phyloP scores from a whole-genome alignment of 2,888 invertebrate species.

The Hoplodrina ambigua region DNA sequence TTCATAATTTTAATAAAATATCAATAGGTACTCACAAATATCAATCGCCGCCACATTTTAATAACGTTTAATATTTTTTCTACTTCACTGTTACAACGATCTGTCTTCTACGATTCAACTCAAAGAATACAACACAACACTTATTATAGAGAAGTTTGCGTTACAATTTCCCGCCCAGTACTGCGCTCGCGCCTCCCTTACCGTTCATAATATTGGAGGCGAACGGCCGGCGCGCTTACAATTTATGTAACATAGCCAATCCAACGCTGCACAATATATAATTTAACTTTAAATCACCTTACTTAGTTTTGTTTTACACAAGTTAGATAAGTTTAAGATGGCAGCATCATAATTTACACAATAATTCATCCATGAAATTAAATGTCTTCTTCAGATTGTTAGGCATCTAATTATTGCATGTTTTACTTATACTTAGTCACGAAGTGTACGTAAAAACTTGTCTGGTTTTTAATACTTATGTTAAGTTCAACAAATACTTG shows the following conservation, averaged over 20 bases:
- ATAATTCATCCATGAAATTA: slow-evolving; percentile 78
- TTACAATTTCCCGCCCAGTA: slow-evolving; percentile 70
- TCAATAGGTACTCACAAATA: slow-evolving; percentile 64
- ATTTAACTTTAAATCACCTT: slow-evolving; percentile 75
- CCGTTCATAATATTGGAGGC: slow-evolving; percentile 79
- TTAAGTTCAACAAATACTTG: slow-evolving; percentile 54
- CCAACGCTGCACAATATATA: slow-evolving; percentile 77
- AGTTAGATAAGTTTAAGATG: slow-evolving; percentile 83
- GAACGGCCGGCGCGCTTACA: slow-evolving; percentile 76
- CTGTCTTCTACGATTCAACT: slow-evolving; percentile 58
- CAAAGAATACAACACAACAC: slow-evolving; percentile 59
- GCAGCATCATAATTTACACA: slow-evolving; percentile 75
- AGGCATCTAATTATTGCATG: slow-evolving; percentile 58
- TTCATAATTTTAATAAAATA: slow-evolving; percentile 4
- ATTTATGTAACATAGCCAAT: slow-evolving; percentile 86
- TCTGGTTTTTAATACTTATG: slow-evolving; percentile 31
- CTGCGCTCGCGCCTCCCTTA: slow-evolving; percentile 77
- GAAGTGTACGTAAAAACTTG: slow-evolving; percentile 59
- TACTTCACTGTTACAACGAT: slow-evolving; percentile 62
- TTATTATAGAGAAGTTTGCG: slow-evolving; percentile 64
- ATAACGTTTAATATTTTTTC: slow-evolving; percentile 47
- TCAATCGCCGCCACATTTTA: slow-evolving; percentile 75
- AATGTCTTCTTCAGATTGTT: slow-evolving; percentile 66
- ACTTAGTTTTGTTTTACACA: slow-evolving; percentile 80
- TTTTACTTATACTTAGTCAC: slow-evolving; percentile 23